Evolutionary conservation across 2,888 invertebrate species (phyloP), one percentile per base, ranked within the genome.

Genomic region (Phengaris alcon): DNA sequence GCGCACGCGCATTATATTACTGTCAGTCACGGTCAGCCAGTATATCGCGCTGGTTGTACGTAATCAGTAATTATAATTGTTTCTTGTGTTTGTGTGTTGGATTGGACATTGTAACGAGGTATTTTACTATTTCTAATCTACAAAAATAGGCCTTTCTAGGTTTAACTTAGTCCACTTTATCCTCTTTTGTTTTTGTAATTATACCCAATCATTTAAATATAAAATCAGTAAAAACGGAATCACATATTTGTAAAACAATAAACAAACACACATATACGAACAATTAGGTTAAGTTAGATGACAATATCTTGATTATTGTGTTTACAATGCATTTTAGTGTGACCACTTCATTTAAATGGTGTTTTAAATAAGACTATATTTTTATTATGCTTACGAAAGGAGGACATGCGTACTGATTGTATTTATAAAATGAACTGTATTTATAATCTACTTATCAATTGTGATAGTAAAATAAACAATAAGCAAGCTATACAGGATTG

Each of bases 1-100:
- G 12, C 44, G 68, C n/a, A 46, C 46, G 68, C 68, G 68, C 72
- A 72, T 72, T 12, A 44, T 3, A 35, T 48, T 48, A 44, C 1
- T 35, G 22, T 22, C 72, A 72, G 72, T 72, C 72, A 72, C 68
- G 68, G 68, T 35, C 68, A 68, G n/a, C 13, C 68, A 68, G 13
- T n/a, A 44, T 46, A 46, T 2, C 46, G 2, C 46, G 68, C n/a
- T n/a, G 68, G 68, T 44, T 46, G 46, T 68, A 68, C 13, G 1
- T 55, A 6, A 46, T 68, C 44, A 13, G 10, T 15, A 59, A 59
- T 59, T 59, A 22, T 22, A 59, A 22, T 22, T 59, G 10, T 46
- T 68, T 44, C 4, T 68, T 46, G 68, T 68, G 68, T 44, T 55
- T 9, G 68, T 68, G 68, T n/a, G 9, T 6, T 68, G n/a, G 13